phyloP scores from a whole-genome alignment of 2,113 vertebrate species.

The Hippocampus mohnikei region DNA sequence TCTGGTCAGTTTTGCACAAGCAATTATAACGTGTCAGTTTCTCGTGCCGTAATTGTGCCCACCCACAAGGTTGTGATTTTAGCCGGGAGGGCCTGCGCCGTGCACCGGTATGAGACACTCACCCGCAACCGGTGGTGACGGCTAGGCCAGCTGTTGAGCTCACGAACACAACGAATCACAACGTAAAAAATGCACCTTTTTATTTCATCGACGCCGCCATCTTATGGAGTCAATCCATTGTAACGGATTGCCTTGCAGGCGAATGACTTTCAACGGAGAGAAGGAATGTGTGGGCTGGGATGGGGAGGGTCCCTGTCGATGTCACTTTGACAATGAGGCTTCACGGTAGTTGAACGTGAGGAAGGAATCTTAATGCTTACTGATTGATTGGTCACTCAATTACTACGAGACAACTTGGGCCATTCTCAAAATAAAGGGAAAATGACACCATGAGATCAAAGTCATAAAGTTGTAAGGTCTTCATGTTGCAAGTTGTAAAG shows the following conservation, averaged over 20 bases:
- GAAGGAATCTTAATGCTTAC: not conserved
- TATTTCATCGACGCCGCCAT: not conserved
- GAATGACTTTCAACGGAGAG: not conserved
- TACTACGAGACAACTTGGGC: not conserved
- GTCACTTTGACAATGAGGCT: constrained; percentile 4
- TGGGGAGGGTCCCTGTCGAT: not conserved
- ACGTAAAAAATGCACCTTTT: not conserved
- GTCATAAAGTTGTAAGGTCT: not conserved
- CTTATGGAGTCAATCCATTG: not conserved
- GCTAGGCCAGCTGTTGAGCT: not conserved
- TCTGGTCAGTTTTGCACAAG: accelerated
- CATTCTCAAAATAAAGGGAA: not conserved
- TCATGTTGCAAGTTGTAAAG: too few relatives aligned
- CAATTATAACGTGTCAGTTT: too few relatives aligned
- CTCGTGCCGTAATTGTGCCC: not conserved
- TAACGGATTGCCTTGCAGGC: not conserved
- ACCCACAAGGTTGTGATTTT: not conserved
- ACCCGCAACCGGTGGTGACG: constrained; percentile 10
- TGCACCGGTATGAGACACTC: constrained; percentile 44
- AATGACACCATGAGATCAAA: not conserved
- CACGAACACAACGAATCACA: not conserved
- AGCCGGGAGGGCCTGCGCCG: constrained; percentile 41
- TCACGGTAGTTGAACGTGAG: not conserved
- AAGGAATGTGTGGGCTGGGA: not conserved
- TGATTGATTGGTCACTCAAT: not conserved